Evolutionary conservation across 2,797 vertebrate genomes (phyloP).

Genomic region (Ctenochaetus hawaiiensis): DNA sequence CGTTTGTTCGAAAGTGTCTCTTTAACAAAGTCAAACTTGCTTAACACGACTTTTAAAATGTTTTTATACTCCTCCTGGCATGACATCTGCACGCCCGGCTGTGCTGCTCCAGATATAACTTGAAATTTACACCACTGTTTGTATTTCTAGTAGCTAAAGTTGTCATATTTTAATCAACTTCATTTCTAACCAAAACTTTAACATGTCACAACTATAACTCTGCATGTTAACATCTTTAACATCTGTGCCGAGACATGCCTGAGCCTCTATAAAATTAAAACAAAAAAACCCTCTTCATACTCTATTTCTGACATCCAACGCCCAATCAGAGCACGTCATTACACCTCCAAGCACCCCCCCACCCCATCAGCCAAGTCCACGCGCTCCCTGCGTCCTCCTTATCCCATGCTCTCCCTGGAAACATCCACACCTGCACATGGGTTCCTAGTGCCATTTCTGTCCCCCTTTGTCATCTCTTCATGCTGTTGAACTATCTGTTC

Average conservation of each 20-base stretch:
- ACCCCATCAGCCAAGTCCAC: conserved; percentile 66
- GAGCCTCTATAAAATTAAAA: conserved; percentile 24
- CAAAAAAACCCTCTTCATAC: conserved; percentile 14
- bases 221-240: conserved; percentile 58
- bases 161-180: not conserved
- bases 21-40: conserved; percentile 10
- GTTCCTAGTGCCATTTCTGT: conserved; percentile 68
- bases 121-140: conserved; percentile 3
- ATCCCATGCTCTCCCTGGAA: conserved; percentile 79
- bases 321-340: conserved; percentile 82
- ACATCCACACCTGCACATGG: conserved; percentile 84
- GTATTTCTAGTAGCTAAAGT: conserved; percentile 19
- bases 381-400: conserved; percentile 60
- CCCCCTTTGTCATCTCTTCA: conserved; percentile 13
- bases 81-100: conserved; percentile 40
- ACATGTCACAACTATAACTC: conserved; percentile 32
- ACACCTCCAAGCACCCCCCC: conserved; percentile 60
- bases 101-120: not conserved
- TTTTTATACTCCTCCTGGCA: conserved; percentile 15
- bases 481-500: conserved; percentile 74
- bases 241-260: conserved; percentile 57
- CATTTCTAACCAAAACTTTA: conserved; percentile 38
- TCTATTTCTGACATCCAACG: conserved; percentile 50
- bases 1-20: conserved; percentile 21
- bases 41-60: not conserved